Evolutionary conservation across 1,140 invertebrate genomes (phyloP).

Genomic region (Anastatus disparis): DNA sequence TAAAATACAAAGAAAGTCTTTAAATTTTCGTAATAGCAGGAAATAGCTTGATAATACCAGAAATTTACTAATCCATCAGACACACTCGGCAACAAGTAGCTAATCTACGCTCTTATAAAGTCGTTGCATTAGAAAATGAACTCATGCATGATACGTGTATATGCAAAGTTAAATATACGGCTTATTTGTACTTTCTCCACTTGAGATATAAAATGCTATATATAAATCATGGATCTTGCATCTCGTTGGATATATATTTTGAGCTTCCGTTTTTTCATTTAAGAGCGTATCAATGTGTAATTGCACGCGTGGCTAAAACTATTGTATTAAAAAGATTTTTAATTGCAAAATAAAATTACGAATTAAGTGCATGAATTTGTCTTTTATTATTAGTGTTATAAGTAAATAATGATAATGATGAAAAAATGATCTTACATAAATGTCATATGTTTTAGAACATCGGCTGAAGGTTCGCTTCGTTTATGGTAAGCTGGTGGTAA

Average conservation of each 20-base stretch:
- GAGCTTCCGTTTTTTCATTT: slow-evolving; percentile 19
- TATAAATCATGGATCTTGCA: slow-evolving; percentile 10
- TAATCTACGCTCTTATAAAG: no score
- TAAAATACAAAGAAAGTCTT: no score
- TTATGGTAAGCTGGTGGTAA: slow-evolving; percentile 58
- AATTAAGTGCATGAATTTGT: background rate
- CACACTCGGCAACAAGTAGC: no score
- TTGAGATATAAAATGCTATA: background rate
- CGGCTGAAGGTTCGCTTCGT: slow-evolving; percentile 48
- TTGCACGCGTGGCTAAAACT: background rate
- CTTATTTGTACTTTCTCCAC: slow-evolving; percentile 3
- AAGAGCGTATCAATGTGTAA: background rate
- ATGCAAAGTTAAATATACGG: no score
- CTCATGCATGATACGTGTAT: no score
- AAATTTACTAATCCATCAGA: no score
- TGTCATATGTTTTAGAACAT: slow-evolving; percentile 57
- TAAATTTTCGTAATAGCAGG: no score
- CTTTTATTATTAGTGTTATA: no score
- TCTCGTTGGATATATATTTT: background rate
- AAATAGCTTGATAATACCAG: no score
- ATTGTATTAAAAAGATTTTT: background rate
- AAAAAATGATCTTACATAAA: slow-evolving; percentile 54
- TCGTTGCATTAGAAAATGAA: no score
- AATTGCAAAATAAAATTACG: no score
- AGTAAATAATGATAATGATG: background rate